Evolutionary conservation across 92 coral and sea anemone species (phyloP).

Genomic region (Micromussa lordhowensis): DNA sequence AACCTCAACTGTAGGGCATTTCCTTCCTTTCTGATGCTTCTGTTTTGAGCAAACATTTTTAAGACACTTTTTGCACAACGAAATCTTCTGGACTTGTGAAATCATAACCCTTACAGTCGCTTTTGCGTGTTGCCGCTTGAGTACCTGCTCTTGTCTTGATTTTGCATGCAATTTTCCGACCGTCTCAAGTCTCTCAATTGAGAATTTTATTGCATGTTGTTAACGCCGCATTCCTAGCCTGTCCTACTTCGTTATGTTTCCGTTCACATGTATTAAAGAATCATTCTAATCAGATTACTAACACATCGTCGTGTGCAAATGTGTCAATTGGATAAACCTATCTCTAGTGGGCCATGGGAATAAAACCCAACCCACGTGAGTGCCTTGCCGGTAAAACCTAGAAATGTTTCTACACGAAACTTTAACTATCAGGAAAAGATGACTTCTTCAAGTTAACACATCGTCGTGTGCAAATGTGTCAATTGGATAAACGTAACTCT

Average conservation of each 20-base stretch:
- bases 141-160: background rate
- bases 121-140: background rate
- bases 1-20: background rate
- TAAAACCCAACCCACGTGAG: background rate
- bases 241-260: background rate
- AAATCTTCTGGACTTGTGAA: background rate
- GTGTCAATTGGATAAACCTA: constrained; percentile 7
- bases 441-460: background rate
- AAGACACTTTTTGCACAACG: background rate
- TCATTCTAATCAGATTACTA: background rate
- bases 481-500: background rate
- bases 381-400: background rate
- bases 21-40: background rate
- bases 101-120: background rate
- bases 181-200: background rate
- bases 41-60: background rate
- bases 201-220: background rate
- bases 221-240: background rate
- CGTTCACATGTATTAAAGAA: background rate
- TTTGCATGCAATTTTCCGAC: background rate
- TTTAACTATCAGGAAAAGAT: background rate
- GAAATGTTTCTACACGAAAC: background rate
- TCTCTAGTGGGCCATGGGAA: background rate
- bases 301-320: background rate
- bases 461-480: background rate